Conservation (phyloP, 2,113 vertebrate species). For the Rhinolophus sinicus region DNA sequence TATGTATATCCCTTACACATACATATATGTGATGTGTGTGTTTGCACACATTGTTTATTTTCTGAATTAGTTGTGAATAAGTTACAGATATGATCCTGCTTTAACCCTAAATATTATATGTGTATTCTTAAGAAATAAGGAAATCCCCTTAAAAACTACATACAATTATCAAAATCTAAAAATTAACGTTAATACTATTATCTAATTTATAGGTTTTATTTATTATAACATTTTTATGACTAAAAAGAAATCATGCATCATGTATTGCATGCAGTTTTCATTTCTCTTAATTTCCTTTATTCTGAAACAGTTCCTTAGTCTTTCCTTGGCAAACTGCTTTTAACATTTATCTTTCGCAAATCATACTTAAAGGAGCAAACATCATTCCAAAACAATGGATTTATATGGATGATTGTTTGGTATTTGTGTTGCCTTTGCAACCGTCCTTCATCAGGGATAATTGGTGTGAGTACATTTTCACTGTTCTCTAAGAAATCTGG, state of each 20-base stretch:
- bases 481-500: not conserved
- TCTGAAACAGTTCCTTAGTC: not conserved
- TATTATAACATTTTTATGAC: conserved; percentile 15
- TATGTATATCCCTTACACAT: not conserved
- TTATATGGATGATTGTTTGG: not conserved
- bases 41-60: not conserved
- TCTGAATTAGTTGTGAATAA: not conserved
- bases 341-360: not conserved
- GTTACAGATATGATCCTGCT: not conserved
- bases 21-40: not conserved
- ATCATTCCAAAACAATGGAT: not conserved
- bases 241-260: not conserved
- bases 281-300: conserved; percentile 15
- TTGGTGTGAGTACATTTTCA: not conserved
- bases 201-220: not conserved
- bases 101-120: not conserved
- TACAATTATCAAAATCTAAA: conserved; percentile 12
- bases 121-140: not conserved
- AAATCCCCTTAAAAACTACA: not conserved
- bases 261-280: not conserved
- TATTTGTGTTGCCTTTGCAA: not conserved
- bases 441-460: not conserved
- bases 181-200: not conserved
- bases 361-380: conserved; percentile 29
- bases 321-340: not conserved